These are phyloP conservation scores for Poecile montanus DNA, from an alignment of 2,797 vertebrate species.

Conservation along the genomic window DNA sequence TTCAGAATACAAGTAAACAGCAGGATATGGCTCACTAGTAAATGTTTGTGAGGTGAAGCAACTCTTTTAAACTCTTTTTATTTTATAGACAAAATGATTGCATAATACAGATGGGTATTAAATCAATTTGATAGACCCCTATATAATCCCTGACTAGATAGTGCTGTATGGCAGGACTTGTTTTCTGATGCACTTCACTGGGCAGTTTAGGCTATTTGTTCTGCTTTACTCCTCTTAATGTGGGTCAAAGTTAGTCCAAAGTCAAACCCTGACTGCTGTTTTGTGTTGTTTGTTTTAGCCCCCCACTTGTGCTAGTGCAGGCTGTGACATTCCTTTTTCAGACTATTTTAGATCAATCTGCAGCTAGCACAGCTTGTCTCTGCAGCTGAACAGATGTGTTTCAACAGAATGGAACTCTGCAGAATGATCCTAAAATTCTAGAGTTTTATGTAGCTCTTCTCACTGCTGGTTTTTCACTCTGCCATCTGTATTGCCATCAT, in stretches of 20 bases:
- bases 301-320: not conserved
- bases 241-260: not conserved
- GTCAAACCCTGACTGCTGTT: not conserved
- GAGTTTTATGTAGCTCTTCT: not conserved
- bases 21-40: not conserved
- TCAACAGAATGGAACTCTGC: conserved; percentile 5
- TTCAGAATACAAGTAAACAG: not conserved
- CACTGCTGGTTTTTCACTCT: not conserved
- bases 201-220: not conserved
- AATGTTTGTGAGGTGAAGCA: not conserved
- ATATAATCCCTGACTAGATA: not conserved
- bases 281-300: not conserved
- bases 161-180: not conserved
- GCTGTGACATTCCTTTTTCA: not conserved
- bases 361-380: conserved; percentile 18
- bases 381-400: conserved; percentile 45
- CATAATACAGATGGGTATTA: not conserved
- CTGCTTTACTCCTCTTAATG: not conserved
- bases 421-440: not conserved
- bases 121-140: not conserved
- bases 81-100: not conserved
- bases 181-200: not conserved
- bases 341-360: not conserved
- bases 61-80: not conserved
- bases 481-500: conserved; percentile 5